Evolutionary conservation across 2,888 invertebrate species (phyloP), one percentile per base, ranked within the genome.

Genomic region (Ophion ellenae): DNA sequence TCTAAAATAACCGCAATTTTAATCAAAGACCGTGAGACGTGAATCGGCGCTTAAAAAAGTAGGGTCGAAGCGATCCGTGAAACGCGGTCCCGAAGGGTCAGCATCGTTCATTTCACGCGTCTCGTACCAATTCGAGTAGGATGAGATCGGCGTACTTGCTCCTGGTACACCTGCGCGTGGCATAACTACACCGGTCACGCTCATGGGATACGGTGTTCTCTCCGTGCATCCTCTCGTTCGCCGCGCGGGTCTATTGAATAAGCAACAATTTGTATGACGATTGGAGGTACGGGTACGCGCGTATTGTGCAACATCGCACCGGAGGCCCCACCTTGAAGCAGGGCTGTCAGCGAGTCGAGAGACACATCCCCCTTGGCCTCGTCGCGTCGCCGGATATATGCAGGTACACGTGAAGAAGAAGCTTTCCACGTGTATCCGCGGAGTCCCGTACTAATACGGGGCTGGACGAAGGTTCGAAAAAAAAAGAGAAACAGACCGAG

Each of bases 191-290:
- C 69, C 53, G 64, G 70, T 79, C 63, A 64, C 57, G 80, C 57
- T 66, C 64, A 45, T 10, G 40, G 24, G 57, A 17, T 77, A 45
- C 47, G 66, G 76, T 75, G 59, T 81, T 61, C 53, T 70, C 69
- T 85, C 24, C 70, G 47, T 59, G 20, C 53, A 59, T 45, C 20
- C 69, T 76, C 83, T 28, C 4, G 3, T 67, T 66, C 59, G 57
- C 32, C 81, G 28, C 24, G 14, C 53, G 40, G 85, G 70, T 40
- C 59, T 59, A 86, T 83, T 89, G 91, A 91, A 90, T 90, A 90
- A 91, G 90, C 90, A 90, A 90, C 92, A 92, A 92, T 92, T 92
- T 92, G 92, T 92, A 92, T 90, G 90, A 92, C 91, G 90, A 92
- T 91, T 91, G 87, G 86, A 76, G 85, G 88, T 89, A 89, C 28